Evolutionary conservation across 2,797 vertebrate species (phyloP).

Genomic region (Tiaroga cobitis): DNA sequence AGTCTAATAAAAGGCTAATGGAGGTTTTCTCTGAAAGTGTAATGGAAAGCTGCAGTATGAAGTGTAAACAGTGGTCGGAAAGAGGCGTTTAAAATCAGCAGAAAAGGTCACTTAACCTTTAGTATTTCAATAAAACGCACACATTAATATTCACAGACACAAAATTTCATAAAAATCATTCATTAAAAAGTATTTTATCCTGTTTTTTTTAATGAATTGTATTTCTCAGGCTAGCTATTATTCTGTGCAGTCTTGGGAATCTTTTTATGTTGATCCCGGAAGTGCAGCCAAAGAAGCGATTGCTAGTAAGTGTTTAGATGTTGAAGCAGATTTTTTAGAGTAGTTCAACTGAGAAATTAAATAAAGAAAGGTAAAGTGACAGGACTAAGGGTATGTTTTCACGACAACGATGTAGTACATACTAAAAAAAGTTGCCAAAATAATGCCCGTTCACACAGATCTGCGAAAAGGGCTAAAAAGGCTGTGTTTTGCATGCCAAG

Average conservation of each 20-base stretch:
- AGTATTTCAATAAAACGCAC: not conserved
- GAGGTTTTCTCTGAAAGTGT: conserved; percentile 32
- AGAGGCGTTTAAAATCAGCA: conserved; percentile 11
- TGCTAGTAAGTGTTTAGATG: not conserved
- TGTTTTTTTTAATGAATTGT: not conserved
- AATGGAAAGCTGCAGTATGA: conserved; percentile 24
- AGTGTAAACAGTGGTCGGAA: not conserved
- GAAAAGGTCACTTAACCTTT: conserved; percentile 31
- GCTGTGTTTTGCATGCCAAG: no score
- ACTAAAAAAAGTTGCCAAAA: no score
- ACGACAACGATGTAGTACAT: no score
- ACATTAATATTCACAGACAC: conserved; percentile 1
- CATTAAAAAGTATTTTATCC: no score
- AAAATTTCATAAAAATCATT: not conserved
- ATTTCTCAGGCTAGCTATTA: not conserved
- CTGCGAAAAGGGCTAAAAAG: no score
- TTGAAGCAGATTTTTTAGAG: not conserved
- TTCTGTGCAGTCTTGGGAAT: not conserved
- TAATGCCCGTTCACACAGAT: no score
- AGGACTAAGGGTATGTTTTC: not conserved
- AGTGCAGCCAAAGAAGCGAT: not conserved
- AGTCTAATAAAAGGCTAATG: conserved; percentile 44
- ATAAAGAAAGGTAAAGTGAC: not conserved
- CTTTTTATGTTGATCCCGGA: not conserved
- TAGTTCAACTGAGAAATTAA: not conserved